Evolutionary conservation across 1,140 invertebrate species (phyloP).

Genomic region (Drosophila nikananu): DNA sequence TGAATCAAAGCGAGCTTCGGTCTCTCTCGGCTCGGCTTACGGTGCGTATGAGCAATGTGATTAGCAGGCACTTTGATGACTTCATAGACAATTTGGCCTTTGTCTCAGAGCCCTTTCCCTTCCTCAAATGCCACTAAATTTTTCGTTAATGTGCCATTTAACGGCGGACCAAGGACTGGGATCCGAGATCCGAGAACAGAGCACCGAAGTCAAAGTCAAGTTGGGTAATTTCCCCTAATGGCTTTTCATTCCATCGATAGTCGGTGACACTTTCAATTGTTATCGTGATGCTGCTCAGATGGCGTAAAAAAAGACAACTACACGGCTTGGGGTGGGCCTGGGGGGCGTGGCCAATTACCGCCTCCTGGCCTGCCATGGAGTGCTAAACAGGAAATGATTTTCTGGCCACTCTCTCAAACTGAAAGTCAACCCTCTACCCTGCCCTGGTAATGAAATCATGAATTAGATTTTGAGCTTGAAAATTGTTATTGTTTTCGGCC

Average conservation of each 20-base stretch:
- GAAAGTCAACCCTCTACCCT: conserved; percentile 23
- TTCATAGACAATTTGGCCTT: conserved; percentile 57
- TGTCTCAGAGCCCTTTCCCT: conserved; percentile 20
- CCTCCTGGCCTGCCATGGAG: conserved; percentile 38
- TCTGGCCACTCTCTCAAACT: conserved; percentile 48
- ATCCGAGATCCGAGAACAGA: not conserved
- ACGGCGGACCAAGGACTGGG: conserved; percentile 23
- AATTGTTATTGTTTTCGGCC: conserved; percentile 81
- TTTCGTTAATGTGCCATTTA: conserved; percentile 70
- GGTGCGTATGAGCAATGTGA: conserved; percentile 73
- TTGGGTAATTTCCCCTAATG: conserved; percentile 82
- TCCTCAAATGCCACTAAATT: conserved; percentile 18
- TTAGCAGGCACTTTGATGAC: conserved; percentile 78
- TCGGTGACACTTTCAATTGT: conserved; percentile 78
- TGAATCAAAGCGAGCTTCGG: conserved; percentile 55
- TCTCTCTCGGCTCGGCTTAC: conserved; percentile 21
- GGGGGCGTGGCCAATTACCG: conserved; percentile 46
- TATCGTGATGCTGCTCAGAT: conserved; percentile 53
- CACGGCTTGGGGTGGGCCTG: conserved; percentile 2
- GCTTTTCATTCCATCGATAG: conserved; percentile 82
- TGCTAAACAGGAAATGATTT: conserved; percentile 83
- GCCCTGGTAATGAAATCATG: conserved; percentile 79
- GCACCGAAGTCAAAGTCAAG: conserved; percentile 67
- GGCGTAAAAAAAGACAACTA: conserved; percentile 77
- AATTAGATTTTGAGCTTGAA: conserved; percentile 82